Conservation (phyloP, 2,888 invertebrate genomes). For the Prosapia bicincta region DNA sequence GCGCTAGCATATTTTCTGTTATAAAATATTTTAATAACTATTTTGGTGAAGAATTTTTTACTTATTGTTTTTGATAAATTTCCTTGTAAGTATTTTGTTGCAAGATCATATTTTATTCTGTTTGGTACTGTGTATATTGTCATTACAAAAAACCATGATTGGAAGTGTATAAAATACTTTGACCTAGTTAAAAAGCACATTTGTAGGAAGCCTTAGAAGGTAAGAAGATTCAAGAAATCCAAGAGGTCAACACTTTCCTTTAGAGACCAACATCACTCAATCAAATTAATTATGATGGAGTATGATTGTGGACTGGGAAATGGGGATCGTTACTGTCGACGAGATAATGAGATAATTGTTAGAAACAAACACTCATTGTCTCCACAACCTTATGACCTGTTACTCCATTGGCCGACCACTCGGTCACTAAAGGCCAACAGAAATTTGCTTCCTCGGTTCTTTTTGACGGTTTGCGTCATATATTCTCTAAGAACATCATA, state of each 20-base stretch:
- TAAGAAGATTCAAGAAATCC: not conserved
- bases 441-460: not conserved
- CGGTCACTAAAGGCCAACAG: slow-evolving; percentile 5
- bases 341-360: slow-evolving; percentile 29
- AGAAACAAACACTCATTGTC: slow-evolving; percentile 15
- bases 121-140: too few species aligned
- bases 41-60: too few species aligned
- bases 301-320: slow-evolving; percentile 22
- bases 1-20: too few species aligned
- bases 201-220: not conserved
- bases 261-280: slow-evolving; percentile 10
- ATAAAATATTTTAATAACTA: too few species aligned
- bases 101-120: too few species aligned
- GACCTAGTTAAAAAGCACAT: not conserved
- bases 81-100: too few species aligned
- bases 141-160: too few species aligned
- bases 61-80: too few species aligned
- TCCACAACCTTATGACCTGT: slow-evolving; percentile 19
- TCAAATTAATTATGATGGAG: slow-evolving; percentile 31
- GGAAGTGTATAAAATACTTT: not conserved
- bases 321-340: slow-evolving; percentile 18
- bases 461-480: not conserved
- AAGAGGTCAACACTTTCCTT: slow-evolving; percentile 6
- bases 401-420: slow-evolving; percentile 8
- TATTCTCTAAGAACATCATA: not conserved